phyloP scores from a whole-genome alignment of 37 sponge, comb jelly and placozoan genomes.

The Diacarnus erythraeanus region DNA sequence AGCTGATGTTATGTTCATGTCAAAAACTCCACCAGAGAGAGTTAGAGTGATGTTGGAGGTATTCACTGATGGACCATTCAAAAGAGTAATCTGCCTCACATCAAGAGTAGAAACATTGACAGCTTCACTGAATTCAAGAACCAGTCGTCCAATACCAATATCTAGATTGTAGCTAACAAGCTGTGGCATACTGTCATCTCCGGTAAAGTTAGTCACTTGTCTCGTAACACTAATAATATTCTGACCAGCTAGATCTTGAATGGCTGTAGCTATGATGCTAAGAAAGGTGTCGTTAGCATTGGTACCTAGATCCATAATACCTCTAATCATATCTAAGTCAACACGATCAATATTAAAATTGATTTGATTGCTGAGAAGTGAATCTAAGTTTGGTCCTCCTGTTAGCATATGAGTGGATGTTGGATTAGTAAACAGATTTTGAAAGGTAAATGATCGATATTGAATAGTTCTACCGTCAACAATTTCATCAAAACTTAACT shows the following conservation, averaged over 20 bases:
- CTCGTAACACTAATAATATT: constrained; percentile 44
- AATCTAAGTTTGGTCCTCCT: constrained; percentile 50
- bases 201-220: constrained; percentile 61
- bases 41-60: neutral
- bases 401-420: constrained; percentile 31
- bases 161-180: constrained; percentile 72
- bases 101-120: constrained; percentile 57
- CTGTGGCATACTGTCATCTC: constrained; percentile 66
- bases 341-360: constrained; percentile 43
- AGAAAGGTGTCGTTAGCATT: constrained; percentile 75
- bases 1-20: constrained; percentile 28
- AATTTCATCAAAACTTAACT: constrained; percentile 87
- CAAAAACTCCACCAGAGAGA: constrained; percentile 43
- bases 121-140: constrained; percentile 73
- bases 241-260: constrained; percentile 69
- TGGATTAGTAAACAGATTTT: constrained; percentile 43
- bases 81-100: constrained; percentile 46
- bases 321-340: constrained; percentile 63
- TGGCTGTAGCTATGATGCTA: constrained; percentile 46
- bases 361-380: constrained; percentile 19
- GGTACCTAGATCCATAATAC: constrained; percentile 59
- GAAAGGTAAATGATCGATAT: constrained; percentile 56
- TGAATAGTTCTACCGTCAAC: constrained; percentile 58
- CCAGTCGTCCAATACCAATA: constrained; percentile 57
- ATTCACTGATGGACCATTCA: constrained; percentile 29